A percentile compares a stretch with the other conserved stretches of the same genome.
Evolutionary conservation across 2,888 invertebrate species (phyloP).

Genomic region (Aphelenchoides bicaudatus): DNA sequence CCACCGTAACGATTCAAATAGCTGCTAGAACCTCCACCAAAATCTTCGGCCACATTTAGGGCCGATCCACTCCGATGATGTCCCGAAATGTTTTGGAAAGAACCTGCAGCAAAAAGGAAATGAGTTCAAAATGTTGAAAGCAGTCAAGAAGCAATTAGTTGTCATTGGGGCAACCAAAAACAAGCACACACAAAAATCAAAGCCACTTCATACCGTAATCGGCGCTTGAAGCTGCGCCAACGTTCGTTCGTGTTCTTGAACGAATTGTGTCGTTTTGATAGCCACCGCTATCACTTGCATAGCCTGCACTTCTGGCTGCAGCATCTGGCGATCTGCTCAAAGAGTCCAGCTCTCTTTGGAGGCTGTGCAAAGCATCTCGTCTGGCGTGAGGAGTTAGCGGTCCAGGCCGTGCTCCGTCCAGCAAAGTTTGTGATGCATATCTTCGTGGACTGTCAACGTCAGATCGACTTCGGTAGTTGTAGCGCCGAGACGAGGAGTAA

Average conservation of each 20-base stretch:
- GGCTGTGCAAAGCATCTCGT: slow-evolving; percentile 57
- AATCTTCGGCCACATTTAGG: slow-evolving; percentile 18
- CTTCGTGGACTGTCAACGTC: slow-evolving; percentile 56
- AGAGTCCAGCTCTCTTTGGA: slow-evolving; percentile 60
- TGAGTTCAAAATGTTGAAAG: slow-evolving; percentile 11
- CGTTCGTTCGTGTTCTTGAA: slow-evolving; percentile 30
- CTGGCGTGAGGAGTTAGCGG: slow-evolving; percentile 57
- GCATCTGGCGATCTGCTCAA: slow-evolving; percentile 52
- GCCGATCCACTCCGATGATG: slow-evolving; percentile 13
- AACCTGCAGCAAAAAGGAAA: slow-evolving; percentile 27
- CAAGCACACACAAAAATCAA: slow-evolving; percentile 1
- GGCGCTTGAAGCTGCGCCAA: slow-evolving; percentile 50
- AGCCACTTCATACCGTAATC: slow-evolving; percentile 52
- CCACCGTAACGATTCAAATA: not conserved
- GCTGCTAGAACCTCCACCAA: slow-evolving; percentile 5
- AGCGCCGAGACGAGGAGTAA: slow-evolving; percentile 42
- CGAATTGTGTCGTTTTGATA: slow-evolving; percentile 53
- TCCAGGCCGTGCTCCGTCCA: slow-evolving; percentile 60
- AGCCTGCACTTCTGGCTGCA: slow-evolving; percentile 36
- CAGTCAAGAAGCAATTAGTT: slow-evolving; percentile 14
- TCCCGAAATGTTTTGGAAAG: slow-evolving; percentile 18
- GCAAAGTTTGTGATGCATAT: slow-evolving; percentile 58
- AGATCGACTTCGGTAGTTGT: slow-evolving; percentile 59
- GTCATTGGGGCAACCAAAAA: slow-evolving; percentile 15
- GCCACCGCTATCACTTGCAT: slow-evolving; percentile 43